phyloP scores from a whole-genome alignment of 2,888 invertebrate species.

The Drosophila sordidula region DNA sequence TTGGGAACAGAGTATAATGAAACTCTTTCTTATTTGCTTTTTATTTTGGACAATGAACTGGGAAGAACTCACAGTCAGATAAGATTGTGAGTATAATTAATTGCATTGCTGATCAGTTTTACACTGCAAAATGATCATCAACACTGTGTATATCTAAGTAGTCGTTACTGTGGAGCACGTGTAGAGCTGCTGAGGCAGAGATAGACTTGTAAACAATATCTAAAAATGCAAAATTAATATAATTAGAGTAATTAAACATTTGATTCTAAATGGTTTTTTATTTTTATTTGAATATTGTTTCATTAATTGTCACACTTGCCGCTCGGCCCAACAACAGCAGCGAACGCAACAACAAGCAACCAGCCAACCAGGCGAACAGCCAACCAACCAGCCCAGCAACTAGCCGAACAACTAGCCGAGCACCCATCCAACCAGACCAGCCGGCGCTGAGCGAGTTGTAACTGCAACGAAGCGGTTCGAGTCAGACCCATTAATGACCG shows the following conservation, averaged over 20 bases:
- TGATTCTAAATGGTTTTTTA: conserved; percentile 42
- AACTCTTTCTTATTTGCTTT: no score
- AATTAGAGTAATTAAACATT: conserved; percentile 59
- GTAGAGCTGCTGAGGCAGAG: not conserved
- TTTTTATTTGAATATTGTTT: conserved; percentile 12
- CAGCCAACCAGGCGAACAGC: conserved; percentile 15
- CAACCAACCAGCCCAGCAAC: conserved; percentile 16
- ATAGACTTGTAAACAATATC: not conserved
- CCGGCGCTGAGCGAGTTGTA: conserved; percentile 66
- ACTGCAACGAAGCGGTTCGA: conserved; percentile 68
- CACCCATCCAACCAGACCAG: conserved; percentile 51
- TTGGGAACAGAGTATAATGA: no score
- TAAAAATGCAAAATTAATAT: conserved; percentile 40
- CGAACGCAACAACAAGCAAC: conserved; percentile 2
- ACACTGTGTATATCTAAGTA: no score
- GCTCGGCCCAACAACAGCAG: conserved; percentile 8
- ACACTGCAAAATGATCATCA: no score
- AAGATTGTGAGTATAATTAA: no score
- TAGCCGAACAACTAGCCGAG: not conserved
- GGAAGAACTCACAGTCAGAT: no score
- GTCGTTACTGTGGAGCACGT: not conserved
- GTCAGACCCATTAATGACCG: conserved; percentile 47
- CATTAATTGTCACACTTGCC: conserved; percentile 56
- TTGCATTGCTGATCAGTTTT: no score
- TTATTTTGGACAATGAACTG: no score